phyloP scores from a whole-genome alignment of 2,888 invertebrate genomes.

The Anagyrus pseudococci region DNA sequence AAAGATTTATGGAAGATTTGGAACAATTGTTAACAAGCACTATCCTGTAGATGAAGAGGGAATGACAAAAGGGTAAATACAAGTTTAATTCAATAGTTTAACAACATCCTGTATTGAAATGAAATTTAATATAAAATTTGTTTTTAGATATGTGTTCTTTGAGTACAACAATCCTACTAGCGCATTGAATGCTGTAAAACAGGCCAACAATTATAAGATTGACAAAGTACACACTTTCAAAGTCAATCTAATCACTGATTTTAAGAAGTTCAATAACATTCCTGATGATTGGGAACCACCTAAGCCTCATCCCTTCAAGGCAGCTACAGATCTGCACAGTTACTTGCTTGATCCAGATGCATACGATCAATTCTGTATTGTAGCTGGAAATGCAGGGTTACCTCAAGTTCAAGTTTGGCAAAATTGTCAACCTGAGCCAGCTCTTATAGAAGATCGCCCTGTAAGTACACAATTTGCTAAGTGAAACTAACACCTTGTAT shows the following conservation, averaged over 20 bases:
- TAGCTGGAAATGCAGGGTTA: conserved; percentile 78
- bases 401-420: conserved; percentile 87
- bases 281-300: conserved; percentile 95
- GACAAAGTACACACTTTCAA: conserved; percentile 95
- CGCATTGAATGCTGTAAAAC: conserved; percentile 88
- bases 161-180: conserved; percentile 85
- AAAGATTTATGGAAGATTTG: conserved; percentile 90
- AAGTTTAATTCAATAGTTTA: neutral
- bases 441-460: conserved; percentile 79
- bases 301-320: conserved; percentile 85
- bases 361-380: conserved; percentile 93
- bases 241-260: conserved; percentile 94
- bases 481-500: conserved; percentile 4
- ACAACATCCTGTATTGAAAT: neutral
- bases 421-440: conserved; percentile 88
- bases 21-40: conserved; percentile 84
- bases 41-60: conserved; percentile 86
- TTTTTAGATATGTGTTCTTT: conserved; percentile 81
- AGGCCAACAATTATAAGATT: conserved; percentile 90
- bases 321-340: conserved; percentile 90
- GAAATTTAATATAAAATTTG: neutral
- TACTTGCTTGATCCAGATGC: conserved; percentile 94
- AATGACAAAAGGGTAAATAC: conserved; percentile 78
- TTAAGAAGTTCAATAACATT: conserved; percentile 90
- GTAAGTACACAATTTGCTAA: conserved; percentile 63